A percentile compares a stretch with the other conserved stretches of the same genome.
Evolutionary conservation across 2,797 vertebrate genomes (phyloP).

Genomic region (Heliangelus exortis): DNA sequence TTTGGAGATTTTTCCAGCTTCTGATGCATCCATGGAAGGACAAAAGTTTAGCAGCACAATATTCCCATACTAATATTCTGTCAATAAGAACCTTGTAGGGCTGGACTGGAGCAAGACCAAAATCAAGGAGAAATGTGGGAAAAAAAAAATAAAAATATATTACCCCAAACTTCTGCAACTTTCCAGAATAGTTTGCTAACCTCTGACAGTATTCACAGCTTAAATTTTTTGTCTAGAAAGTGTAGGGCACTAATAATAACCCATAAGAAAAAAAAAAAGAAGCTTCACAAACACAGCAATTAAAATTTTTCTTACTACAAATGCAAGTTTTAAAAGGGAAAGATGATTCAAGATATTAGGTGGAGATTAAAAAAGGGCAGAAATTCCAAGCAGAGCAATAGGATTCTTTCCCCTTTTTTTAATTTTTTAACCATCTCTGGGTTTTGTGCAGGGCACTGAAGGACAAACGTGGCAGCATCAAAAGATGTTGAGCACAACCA

Average conservation of each 20-base stretch:
- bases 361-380: not conserved
- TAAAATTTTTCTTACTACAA: not conserved
- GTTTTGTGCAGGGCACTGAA: not conserved
- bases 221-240: too few species aligned
- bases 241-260: too few species aligned
- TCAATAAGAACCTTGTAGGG: not conserved
- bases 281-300: not conserved
- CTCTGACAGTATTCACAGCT: not conserved
- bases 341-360: not conserved
- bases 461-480: not conserved
- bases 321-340: not conserved
- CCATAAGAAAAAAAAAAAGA: not conserved
- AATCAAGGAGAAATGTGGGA: not conserved
- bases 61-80: not conserved
- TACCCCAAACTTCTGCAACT: not conserved
- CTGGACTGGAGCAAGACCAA: not conserved
- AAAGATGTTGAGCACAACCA: not conserved
- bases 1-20: not conserved
- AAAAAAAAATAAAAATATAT: not conserved
- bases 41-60: not conserved
- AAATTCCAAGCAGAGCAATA: not conserved
- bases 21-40: rapidly evolving
- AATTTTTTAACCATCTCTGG: not conserved
- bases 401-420: not conserved
- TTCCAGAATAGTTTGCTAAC: not conserved